Evolutionary conservation across 2,113 vertebrate species (phyloP), one percentile per base, ranked within the genome.

Genomic region (Cinclus mexicanus): DNA sequence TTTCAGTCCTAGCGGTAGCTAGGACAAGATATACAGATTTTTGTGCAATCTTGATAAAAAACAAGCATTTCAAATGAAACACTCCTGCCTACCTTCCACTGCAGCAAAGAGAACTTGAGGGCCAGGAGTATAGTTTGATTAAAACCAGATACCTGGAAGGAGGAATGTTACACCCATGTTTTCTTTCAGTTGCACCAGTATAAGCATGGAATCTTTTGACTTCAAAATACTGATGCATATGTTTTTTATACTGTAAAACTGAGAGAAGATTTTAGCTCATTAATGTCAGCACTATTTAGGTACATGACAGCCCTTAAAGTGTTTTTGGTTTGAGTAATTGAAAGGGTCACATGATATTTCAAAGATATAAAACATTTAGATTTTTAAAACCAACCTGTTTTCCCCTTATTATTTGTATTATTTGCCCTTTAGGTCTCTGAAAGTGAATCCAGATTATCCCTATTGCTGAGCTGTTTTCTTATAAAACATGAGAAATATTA

Each of bases 221-320:
- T 94, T 92, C 88, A 89, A 93, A 96, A 96, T 95, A 95, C 60
- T 68, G 76, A 93, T 92, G 83, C 92, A 95, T 92, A 89, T 96
- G 96, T 49, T 97, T 96, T 92, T 94, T 94, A 94, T 94, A 96
- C 95, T 94, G 90, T 95, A 95, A 93, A 56, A 93, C 90, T 65
- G 93, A 91, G 60, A 76, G 56, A 79, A 89, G 75, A 95, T 93
- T 81, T 89, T 64, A 49, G 63, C 74, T 95, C 69, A 93, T 91
- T 93, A 87, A 85, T 90, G 53, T 93, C 90, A 81, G 74, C 78
- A 12, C 72, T 85, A 65, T 79, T 90, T 91, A 93, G 37, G 90
- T 63, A 60, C 59, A 89, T 75, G 75, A 78, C 84, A 94, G 67
- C 53, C 78, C 29, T 95, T 57, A 53, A 63, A 91, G 75, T 79